Percentiles rank a stretch among this genome's conserved stretches.
Evolutionary conservation across 30 jellyfish, hydroid and myxozoan genomes (phyloP).

Genomic region (Hydractinia echinata): DNA sequence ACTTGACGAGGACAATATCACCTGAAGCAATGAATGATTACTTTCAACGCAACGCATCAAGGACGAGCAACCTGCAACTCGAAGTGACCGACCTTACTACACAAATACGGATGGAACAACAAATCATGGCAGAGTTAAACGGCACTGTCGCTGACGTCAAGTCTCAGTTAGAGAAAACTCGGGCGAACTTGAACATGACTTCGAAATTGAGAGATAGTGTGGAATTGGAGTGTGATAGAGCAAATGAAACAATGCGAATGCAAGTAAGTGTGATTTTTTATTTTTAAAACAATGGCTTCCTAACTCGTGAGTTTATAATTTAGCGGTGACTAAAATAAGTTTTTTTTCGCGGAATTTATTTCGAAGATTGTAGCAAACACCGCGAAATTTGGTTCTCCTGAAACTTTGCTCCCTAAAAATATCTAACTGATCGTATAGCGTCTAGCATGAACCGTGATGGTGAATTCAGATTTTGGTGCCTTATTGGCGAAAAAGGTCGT

Average conservation of each 20-base stretch:
- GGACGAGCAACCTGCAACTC: not conserved
- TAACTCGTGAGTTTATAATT: no score
- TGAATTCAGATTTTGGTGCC: no score
- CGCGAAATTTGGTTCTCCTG: no score
- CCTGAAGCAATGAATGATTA: not conserved
- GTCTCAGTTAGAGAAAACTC: not conserved
- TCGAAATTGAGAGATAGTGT: conserved; percentile 39
- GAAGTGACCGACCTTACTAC: conserved; percentile 10
- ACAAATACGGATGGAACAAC: not conserved
- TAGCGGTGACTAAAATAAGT: no score
- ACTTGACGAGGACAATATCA: not conserved
- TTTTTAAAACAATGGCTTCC: not conserved
- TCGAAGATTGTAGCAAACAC: no score
- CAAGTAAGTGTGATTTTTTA: conserved; percentile 40
- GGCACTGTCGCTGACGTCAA: conserved; percentile 7
- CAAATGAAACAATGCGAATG: conserved; percentile 52
- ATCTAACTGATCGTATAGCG: no score
- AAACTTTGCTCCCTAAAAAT: no score
- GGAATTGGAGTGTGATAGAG: conserved; percentile 59
- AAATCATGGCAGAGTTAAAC: conserved; percentile 15
- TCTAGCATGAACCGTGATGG: no score
- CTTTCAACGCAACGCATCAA: not conserved
- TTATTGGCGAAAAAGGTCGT: no score
- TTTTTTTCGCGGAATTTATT: no score
- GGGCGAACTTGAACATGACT: not conserved